Base-by-base conservation (phyloP, 2,888 invertebrate species). In the Monoplex corrugatus region DNA sequence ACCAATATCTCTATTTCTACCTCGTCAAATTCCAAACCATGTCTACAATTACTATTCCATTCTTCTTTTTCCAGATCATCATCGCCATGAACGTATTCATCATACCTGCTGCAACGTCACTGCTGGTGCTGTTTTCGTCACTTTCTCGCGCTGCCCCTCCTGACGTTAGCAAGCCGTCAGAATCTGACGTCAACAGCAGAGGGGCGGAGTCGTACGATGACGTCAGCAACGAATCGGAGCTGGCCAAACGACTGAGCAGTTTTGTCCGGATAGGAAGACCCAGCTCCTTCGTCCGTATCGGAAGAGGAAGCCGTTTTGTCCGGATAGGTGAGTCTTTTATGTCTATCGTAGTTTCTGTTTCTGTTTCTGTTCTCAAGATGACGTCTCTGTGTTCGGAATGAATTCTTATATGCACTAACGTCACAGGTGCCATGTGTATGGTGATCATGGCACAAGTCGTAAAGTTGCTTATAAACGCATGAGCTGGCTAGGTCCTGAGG, bases 281-380 rank as follows among this genome's bases (percentile, higher is more conserved):
- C 45, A 75, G 38, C 32, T 45, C 45, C 57, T 91, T 91, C 78
- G 90, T 90, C 38, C 72, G 91, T 43, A 89, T 89, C 63, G 91
- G 89, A n/a, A 89, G 87, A 32, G 82, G 45, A 6, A 87, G 89
- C 10, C 83, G 78, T 80, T 87, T 89, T 32, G 89, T 88, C 2
- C 40, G 89, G 43, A 89, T 89, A 8, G 90, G 89, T 57, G 50
- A 84, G 75, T 72, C n/a, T 43, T 0, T 16, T 6, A 32, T 35
- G n/a, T 72, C 32, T 75, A 13, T 50, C 50, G 8, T 19, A 13
- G 50, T 50, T 19, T 50, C 50, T 50, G 50, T 50, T 19, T 50
- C 50, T 50, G 50, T 68, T n/a, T 68, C 68, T 68, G 28, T 28
- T 68, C 68, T 68, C 68, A n/a, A n/a, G n/a, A n/a, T n/a, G n/a